phyloP scores from a whole-genome alignment of 2,113 vertebrate genomes.

The Gracilinanus agilis region DNA sequence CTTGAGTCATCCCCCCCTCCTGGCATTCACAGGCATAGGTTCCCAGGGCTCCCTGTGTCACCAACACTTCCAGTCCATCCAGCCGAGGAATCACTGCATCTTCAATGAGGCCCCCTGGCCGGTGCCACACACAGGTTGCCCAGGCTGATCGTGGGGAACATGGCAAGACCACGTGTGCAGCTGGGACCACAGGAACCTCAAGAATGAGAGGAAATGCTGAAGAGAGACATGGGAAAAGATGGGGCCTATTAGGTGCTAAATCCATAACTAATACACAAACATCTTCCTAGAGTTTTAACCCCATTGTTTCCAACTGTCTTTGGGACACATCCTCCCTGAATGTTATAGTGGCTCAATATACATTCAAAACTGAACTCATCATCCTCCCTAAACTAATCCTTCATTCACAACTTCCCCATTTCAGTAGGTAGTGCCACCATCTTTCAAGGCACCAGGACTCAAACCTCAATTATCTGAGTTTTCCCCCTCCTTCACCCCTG shows the following conservation, averaged over 20 bases:
- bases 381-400: not conserved
- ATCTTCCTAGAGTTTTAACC: not conserved
- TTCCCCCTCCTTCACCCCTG: not conserved
- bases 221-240: constrained; percentile 32
- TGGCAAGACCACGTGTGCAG: constrained; percentile 75
- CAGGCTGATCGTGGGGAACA: constrained; percentile 88
- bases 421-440: not conserved
- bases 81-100: constrained; percentile 82
- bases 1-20: constrained; percentile 85
- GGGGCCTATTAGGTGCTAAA: not conserved
- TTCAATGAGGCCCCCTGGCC: constrained; percentile 79
- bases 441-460: not conserved
- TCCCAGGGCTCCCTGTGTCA: constrained; percentile 84
- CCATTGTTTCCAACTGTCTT: not conserved
- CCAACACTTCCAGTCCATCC: constrained; percentile 87
- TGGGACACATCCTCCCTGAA: not conserved
- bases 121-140: constrained; percentile 87
- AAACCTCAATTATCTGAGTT: not conserved
- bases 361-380: not conserved
- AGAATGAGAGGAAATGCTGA: constrained; percentile 70
- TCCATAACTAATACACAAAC: not conserved
- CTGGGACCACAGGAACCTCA: constrained; percentile 72
- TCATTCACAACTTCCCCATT: not conserved
- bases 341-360: not conserved
- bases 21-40: constrained; percentile 88